These are phyloP conservation scores for Papilio dardanus DNA, from an alignment of 1,140 invertebrate genomes.

Conservation along the genomic window DNA sequence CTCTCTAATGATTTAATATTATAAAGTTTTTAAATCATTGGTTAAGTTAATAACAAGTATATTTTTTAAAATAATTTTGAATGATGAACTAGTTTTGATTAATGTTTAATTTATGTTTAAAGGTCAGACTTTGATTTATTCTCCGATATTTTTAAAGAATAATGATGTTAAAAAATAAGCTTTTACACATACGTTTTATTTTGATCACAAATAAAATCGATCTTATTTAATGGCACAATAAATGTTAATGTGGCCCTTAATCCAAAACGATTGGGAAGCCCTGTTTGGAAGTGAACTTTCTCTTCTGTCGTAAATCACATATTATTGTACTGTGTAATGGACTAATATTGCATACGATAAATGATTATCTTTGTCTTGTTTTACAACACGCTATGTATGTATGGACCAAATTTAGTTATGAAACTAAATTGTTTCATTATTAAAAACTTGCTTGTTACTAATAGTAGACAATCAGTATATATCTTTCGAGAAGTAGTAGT, in stretches of 20 bases:
- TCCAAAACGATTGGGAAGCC: background rate
- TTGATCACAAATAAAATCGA: background rate
- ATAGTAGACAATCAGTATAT: too few relatives aligned
- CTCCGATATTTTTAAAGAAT: background rate
- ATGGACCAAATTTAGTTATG: too few relatives aligned
- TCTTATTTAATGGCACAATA: background rate
- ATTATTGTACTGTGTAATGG: conserved; percentile 29
- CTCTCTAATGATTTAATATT: background rate
- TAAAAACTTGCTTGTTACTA: background rate
- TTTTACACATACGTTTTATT: background rate
- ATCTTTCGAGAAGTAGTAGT: background rate
- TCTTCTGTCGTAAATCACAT: conserved; percentile 32
- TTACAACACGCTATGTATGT: conserved; percentile 16
- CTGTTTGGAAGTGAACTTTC: conserved; percentile 32
- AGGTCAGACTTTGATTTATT: too few relatives aligned
- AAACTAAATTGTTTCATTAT: background rate
- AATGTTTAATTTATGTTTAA: too few relatives aligned
- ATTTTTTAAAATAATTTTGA: too few relatives aligned
- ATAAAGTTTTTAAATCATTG: too few relatives aligned
- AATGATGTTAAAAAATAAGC: background rate
- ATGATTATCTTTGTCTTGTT: conserved; percentile 27
- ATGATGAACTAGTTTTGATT: too few relatives aligned
- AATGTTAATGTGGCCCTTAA: conserved; percentile 14
- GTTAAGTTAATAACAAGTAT: too few relatives aligned
- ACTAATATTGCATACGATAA: conserved; percentile 31